A percentile compares a stretch with the other conserved stretches of the same genome.
phyloP scores from a whole-genome alignment of 2,888 invertebrate species.

The Lottia gigantea region DNA sequence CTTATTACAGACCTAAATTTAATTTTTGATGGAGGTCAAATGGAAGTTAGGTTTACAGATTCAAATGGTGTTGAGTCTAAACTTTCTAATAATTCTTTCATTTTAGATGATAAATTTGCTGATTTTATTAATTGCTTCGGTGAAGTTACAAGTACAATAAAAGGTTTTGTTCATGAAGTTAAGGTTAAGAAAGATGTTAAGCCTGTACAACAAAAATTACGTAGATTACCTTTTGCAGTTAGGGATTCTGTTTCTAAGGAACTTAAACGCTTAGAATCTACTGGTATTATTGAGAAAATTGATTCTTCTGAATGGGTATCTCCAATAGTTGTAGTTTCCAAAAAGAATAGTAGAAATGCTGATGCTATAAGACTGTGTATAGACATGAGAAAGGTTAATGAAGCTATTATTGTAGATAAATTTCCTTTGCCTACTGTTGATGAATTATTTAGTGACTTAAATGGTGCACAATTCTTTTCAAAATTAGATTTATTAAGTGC shows the following conservation, averaged over 20 bases:
- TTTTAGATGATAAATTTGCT: too few species aligned
- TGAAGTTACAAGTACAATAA: not conserved
- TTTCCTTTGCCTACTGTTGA: slow-evolving; percentile 10
- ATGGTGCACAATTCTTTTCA: not conserved
- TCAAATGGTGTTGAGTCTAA: not conserved
- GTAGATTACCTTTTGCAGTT: not conserved
- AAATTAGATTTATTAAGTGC: not conserved
- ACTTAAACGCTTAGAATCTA: not conserved
- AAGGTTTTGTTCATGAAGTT: not conserved
- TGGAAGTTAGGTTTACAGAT: not conserved
- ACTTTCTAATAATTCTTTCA: too few species aligned
- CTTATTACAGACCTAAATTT: not conserved
- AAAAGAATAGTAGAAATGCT: not conserved
- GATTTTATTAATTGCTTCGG: not conserved
- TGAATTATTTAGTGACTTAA: not conserved
- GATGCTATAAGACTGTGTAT: not conserved
- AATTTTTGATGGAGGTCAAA: not conserved
- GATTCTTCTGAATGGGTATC: slow-evolving; percentile 13
- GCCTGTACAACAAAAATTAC: not conserved
- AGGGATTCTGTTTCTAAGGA: not conserved
- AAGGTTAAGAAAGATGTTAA: slow-evolving; percentile 4
- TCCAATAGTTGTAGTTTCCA: not conserved
- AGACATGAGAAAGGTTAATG: not conserved
- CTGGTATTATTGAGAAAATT: slow-evolving; percentile 7
- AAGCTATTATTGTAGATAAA: slow-evolving; percentile 6